Conservation (phyloP, 2,797 vertebrate species). For the Danio aesculapii region DNA sequence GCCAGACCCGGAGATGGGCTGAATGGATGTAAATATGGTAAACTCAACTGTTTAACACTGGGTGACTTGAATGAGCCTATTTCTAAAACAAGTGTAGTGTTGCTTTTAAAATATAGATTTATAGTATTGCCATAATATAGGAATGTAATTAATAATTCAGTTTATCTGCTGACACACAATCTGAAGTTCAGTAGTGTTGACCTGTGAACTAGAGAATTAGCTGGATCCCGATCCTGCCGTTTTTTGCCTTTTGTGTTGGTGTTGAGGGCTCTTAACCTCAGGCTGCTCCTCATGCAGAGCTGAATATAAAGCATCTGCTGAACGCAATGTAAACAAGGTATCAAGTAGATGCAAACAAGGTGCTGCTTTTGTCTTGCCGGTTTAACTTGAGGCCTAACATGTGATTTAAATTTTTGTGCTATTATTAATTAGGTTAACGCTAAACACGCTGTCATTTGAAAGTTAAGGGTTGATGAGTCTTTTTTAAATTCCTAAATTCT, state of each 20-base stretch:
- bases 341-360: slow-evolving; percentile 13
- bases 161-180: too few relatives aligned
- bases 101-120: too few relatives aligned
- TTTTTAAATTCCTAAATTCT: too few relatives aligned
- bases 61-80: too few relatives aligned
- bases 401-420: background rate
- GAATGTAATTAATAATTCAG: too few relatives aligned
- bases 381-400: background rate
- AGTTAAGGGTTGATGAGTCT: too few relatives aligned
- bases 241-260: background rate
- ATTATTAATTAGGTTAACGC: background rate
- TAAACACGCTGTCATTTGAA: background rate
- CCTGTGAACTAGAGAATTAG: slow-evolving; percentile 2
- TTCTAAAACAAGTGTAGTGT: too few relatives aligned
- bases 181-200: background rate
- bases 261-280: slow-evolving; percentile 5
- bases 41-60: too few relatives aligned
- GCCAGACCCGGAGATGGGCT: too few relatives aligned
- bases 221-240: background rate
- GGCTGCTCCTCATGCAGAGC: background rate
- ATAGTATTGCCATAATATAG: too few relatives aligned
- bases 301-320: slow-evolving; percentile 28
- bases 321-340: slow-evolving; percentile 30
- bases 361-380: background rate
- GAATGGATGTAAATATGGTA: too few relatives aligned